Evolutionary conservation across 2,888 invertebrate genomes (phyloP).

Genomic region (Drosophila ustulata): DNA sequence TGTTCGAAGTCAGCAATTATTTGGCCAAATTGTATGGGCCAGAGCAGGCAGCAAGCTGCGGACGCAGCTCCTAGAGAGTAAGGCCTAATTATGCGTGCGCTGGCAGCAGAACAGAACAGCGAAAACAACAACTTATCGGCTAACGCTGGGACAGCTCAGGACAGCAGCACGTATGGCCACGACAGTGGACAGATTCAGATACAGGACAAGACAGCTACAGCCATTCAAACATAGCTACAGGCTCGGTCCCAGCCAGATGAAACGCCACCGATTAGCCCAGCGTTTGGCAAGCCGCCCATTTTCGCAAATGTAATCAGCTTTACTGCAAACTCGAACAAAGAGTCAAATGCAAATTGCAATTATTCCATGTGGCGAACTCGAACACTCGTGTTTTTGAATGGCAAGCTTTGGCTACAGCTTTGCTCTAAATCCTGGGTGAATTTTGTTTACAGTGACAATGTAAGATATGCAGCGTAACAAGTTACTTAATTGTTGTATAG

Average conservation of each 20-base stretch:
- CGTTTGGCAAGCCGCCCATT: slow-evolving; percentile 60
- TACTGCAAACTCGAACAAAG: slow-evolving; percentile 56
- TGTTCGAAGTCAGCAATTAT: slow-evolving; percentile 70
- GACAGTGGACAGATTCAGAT: slow-evolving; percentile 4
- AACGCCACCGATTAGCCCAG: slow-evolving; percentile 75
- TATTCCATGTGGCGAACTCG: slow-evolving; percentile 34
- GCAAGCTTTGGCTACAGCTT: too few species aligned
- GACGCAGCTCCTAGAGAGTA: slow-evolving; percentile 25
- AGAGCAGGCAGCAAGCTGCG: slow-evolving; percentile 40
- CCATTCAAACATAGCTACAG: slow-evolving; percentile 4
- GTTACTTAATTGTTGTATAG: too few species aligned
- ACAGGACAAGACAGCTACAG: slow-evolving; percentile 4
- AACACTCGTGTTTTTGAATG: too few species aligned
- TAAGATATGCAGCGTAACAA: too few species aligned
- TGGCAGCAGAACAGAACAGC: slow-evolving; percentile 56
- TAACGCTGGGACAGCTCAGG: slow-evolving; percentile 20
- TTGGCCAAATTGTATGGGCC: slow-evolving; percentile 56
- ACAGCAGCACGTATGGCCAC: not conserved
- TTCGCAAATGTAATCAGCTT: slow-evolving; percentile 62
- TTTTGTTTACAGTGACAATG: too few species aligned
- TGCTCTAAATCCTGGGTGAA: too few species aligned
- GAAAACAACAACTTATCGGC: slow-evolving; percentile 34
- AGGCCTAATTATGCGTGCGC: slow-evolving; percentile 76
- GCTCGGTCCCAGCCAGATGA: slow-evolving; percentile 53
- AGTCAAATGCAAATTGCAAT: slow-evolving; percentile 77